Evolutionary conservation across 2,797 vertebrate genomes (phyloP).

Genomic region (Fundulus diaphanus): DNA sequence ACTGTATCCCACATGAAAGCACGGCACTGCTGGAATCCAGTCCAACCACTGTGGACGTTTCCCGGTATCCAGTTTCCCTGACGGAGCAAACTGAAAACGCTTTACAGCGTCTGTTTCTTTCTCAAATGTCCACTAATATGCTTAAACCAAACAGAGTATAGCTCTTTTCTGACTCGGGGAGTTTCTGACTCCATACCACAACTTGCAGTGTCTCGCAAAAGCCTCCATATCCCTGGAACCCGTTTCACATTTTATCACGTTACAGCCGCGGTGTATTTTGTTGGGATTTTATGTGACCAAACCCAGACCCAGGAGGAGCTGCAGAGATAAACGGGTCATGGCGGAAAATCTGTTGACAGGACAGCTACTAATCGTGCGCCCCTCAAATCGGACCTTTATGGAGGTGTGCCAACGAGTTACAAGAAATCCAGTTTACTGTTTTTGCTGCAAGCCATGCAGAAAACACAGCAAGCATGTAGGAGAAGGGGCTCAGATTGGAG

Average conservation of each 20-base stretch:
- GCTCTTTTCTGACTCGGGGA: not conserved
- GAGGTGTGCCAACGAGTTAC: not conserved
- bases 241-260: not conserved
- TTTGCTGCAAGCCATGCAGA: no score
- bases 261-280: no score
- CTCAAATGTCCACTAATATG: not conserved
- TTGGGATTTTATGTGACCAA: no score
- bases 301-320: no score
- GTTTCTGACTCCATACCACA: not conserved
- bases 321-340: no score
- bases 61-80: not conserved
- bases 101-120: conserved; percentile 4
- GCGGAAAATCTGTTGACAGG: no score
- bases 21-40: conserved; percentile 20
- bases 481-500: no score
- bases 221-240: not conserved
- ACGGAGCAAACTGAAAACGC: not conserved
- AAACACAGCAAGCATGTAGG: no score
- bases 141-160: not conserved
- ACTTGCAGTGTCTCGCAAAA: no score
- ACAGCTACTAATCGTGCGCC: not conserved
- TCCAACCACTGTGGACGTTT: conserved; percentile 16
- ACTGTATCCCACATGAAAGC: conserved; percentile 26
- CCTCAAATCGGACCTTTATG: not conserved
- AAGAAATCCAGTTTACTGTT: not conserved